Evolutionary conservation across 2,797 vertebrate species (phyloP), one percentile per base, ranked within the genome.

Genomic region (Potorous gilbertii): DNA sequence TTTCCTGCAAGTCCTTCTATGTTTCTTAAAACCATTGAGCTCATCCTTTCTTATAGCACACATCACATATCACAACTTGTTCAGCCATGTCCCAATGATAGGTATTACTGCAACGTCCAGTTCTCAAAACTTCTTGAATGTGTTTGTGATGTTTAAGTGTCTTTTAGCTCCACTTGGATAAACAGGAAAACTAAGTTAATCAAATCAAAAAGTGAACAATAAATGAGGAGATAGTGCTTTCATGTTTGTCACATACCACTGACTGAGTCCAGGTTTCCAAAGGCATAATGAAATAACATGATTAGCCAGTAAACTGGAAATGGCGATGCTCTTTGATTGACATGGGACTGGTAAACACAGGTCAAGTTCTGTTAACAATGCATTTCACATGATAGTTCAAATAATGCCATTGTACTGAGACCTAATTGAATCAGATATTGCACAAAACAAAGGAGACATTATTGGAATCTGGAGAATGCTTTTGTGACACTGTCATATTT

Each of bases 151-250:
- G 31, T 97, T 93, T 52, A 92, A 94, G 93, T 74, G n/a, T 56
- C 93, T 92, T 56, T 93, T 93, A 66, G 90, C 92, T 93, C 91
- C 93, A 96, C 55, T 24, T 93, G 95, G 57, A 96, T 92, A 56
- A 55, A 11, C 92, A 96, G 91, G 94, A 96, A 96, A 89, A 92
- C 54, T 62, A 96, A 66, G 50, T 34, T 91, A 55, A 95, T 94
- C 91, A 96, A 81, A 96, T 96, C 18, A 93, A 97, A 91, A 95
- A 92, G 91, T 56, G 96, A 95, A 90, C 12, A 8, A 87, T 81
- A 95, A 55, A 94, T 90, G 93, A 56, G 55, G 56, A 96, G 94
- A 95, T 91, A 81, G 9, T 96, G 92, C 66, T 94, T 95, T 56
- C 40, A 66, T 59, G 94, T 94, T 94, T 93, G 34, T 93, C 93